Evolutionary conservation across 2,113 vertebrate genomes (phyloP).

Genomic region (Ascaphus truei): DNA sequence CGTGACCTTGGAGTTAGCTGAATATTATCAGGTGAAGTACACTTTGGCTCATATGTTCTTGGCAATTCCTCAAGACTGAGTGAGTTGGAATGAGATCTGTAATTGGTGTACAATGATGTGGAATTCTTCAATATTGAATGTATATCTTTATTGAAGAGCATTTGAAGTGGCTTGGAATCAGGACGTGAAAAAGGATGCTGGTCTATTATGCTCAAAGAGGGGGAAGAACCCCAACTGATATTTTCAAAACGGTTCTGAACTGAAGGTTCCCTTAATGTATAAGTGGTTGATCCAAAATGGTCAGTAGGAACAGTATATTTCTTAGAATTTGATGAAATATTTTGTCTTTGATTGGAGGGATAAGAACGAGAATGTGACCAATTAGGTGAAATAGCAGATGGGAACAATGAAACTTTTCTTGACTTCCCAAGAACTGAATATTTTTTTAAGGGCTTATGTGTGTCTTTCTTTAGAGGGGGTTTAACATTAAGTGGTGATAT

Average conservation of each 20-base stretch:
- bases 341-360: conserved; percentile 13
- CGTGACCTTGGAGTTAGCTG: conserved; percentile 38
- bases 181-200: conserved; percentile 16
- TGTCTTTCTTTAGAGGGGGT: conserved; percentile 38
- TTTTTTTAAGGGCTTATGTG: neutral
- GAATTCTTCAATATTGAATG: conserved; percentile 23
- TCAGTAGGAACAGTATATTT: conserved; percentile 38
- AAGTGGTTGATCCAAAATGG: conserved; percentile 36
- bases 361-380: conserved; percentile 43
- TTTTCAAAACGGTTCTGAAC: neutral
- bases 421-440: conserved; percentile 34
- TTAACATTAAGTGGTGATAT: conserved; percentile 30
- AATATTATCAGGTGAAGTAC: conserved; percentile 43
- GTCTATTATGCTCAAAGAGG: neutral
- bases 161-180: neutral
- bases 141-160: neutral
- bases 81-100: conserved; percentile 35
- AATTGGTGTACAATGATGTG: conserved; percentile 16
- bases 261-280: conserved; percentile 27
- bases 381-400: conserved; percentile 45
- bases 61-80: conserved; percentile 38
- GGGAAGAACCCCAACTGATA: neutral
- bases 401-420: conserved; percentile 37
- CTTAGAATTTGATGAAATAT: conserved; percentile 22
- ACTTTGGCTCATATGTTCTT: conserved; percentile 27